Conservation (phyloP, 2,113 vertebrate genomes). For the Notothenia rossii region DNA sequence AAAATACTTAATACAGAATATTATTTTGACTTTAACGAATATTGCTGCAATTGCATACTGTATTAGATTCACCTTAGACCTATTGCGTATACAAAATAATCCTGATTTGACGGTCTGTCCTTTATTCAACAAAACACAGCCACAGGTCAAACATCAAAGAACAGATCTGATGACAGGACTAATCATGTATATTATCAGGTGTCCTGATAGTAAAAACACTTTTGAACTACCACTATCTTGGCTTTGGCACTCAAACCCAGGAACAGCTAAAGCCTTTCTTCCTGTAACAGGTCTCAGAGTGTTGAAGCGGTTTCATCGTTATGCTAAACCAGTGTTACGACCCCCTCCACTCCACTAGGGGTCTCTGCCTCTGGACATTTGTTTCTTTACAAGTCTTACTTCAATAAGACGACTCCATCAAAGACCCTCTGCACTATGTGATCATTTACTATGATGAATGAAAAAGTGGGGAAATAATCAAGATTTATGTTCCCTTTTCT, state of each 20-base stretch:
- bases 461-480: background rate
- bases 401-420: background rate
- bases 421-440: slow-evolving; percentile 27
- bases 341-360: no score
- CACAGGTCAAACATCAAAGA: slow-evolving; percentile 4
- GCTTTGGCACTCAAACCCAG: background rate
- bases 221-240: background rate
- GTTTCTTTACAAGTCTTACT: slow-evolving; percentile 7
- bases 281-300: background rate
- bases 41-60: no score
- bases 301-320: background rate
- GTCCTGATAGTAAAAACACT: background rate
- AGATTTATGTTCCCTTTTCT: no score
- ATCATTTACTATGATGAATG: slow-evolving; percentile 28
- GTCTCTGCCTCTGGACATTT: background rate
- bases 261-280: background rate
- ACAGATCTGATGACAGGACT: background rate
- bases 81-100: no score
- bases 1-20: no score
- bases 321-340: background rate
- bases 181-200: background rate
- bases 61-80: background rate
- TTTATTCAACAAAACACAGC: background rate
- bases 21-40: no score
- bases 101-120: background rate